Evolutionary conservation across 2,888 invertebrate genomes (phyloP).

Genomic region (Spodoptera littoralis): DNA sequence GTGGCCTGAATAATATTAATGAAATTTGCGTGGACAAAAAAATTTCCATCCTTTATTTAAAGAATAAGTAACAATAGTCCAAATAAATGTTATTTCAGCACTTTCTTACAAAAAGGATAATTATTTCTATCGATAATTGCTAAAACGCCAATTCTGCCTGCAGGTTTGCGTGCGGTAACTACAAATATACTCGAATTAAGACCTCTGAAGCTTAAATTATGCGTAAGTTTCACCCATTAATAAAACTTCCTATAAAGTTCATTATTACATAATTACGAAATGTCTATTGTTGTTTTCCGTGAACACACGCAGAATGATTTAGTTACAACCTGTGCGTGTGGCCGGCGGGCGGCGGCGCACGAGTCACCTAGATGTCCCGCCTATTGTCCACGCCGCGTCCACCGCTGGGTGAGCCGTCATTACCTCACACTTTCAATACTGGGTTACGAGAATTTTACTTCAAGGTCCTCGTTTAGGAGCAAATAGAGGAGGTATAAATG

Average conservation of each 20-base stretch:
- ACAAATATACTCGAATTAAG: no score
- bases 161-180: no score
- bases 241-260: slow-evolving; percentile 22
- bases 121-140: no score
- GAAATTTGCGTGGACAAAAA: no score
- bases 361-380: slow-evolving; percentile 88
- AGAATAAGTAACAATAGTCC: no score
- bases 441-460: slow-evolving; percentile 88
- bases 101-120: no score
- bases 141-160: no score
- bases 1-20: no score
- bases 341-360: slow-evolving; percentile 69
- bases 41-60: no score
- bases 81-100: no score
- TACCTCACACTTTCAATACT: slow-evolving; percentile 88
- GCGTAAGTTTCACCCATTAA: slow-evolving; percentile 18
- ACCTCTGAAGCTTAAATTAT: not conserved
- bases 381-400: slow-evolving; percentile 82
- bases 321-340: slow-evolving; percentile 79
- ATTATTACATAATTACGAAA: slow-evolving; percentile 33
- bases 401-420: slow-evolving; percentile 85
- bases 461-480: slow-evolving; percentile 87
- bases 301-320: slow-evolving; percentile 47
- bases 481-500: slow-evolving; percentile 87
- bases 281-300: slow-evolving; percentile 44